Evolutionary conservation across 2,888 invertebrate genomes (phyloP).

Genomic region (Pardosa pseudoannulata): DNA sequence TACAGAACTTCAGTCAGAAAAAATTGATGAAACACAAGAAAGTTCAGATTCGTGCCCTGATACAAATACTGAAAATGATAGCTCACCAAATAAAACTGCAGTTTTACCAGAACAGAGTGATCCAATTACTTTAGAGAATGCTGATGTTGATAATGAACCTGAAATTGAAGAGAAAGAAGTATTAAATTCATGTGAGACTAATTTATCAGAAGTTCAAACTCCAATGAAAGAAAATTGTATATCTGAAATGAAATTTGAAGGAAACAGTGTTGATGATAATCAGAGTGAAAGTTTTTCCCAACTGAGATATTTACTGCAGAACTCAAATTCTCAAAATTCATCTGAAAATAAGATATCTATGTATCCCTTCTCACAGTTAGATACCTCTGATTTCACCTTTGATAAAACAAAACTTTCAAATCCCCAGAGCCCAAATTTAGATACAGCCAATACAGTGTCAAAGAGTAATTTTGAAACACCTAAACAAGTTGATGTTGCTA

Average conservation of each 20-base stretch:
- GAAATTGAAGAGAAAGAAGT: neutral
- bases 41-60: neutral
- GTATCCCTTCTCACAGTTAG: neutral
- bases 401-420: too few relatives aligned
- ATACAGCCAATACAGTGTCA: neutral
- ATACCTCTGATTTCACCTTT: neutral
- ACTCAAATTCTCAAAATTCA: neutral
- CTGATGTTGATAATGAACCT: neutral
- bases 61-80: neutral
- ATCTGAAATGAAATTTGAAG: neutral
- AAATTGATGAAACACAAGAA: neutral
- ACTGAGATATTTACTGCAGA: constrained; percentile 51
- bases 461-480: neutral
- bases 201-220: neutral
- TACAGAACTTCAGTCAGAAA: neutral
- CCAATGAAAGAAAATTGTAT: neutral
- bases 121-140: neutral
- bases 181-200: neutral
- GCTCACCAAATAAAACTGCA: neutral
- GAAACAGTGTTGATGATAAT: neutral
- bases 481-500: neutral
- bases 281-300: constrained; percentile 30
- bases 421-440: neutral
- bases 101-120: neutral
- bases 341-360: neutral